Evolutionary conservation across 2,797 vertebrate species (phyloP), one percentile per base, ranked within the genome.

Genomic region (Echiichthys vipera): DNA sequence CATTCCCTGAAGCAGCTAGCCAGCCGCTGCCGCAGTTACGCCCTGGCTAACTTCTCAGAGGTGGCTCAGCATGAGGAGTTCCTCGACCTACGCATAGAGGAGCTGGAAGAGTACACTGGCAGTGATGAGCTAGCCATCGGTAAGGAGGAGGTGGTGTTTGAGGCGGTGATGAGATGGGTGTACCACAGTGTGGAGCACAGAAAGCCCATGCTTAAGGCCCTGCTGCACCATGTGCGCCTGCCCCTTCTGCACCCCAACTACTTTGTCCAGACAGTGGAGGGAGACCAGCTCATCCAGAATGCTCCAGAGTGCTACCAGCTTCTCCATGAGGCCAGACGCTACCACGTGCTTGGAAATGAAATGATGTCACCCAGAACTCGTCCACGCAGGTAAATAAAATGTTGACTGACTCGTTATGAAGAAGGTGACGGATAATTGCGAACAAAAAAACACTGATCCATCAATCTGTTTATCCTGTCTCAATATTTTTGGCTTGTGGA

Each of bases 321-420:
- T 57, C 94, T 99, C 77, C 97, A 99, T 0, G 98, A 99, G 91
- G 98, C 98, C 75, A 94, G 98, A 40, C 93, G 97, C 43, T 99
- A 99, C 90, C 98, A 99, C 11, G 97, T 99, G 78, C 96, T 99
- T 3, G 98, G 98, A 70, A 99, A 99, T 39, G 98, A 99, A 91
- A 99, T 99, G 97, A 98, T 98, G 97, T 99, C 98, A 57, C 95
- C 98, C 80, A 94, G 98, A 85, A 99, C 98, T 7, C 93, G 96
- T 71, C 98, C 98, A 17, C 97, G 98, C 91, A 99, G 98, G 98
- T 99, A 91, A 93, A 2, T 40, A 8, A 64, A 78, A 68, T 58
- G 22, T 54, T 39, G 12, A 30, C 17, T 59, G 37, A 5, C 8
- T 42, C 12, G 43, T 54, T 66, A 20, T 56, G 46, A 78, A 24